Evolutionary conservation across 2,888 invertebrate species (phyloP).

Genomic region (Philhelius pedissequus): DNA sequence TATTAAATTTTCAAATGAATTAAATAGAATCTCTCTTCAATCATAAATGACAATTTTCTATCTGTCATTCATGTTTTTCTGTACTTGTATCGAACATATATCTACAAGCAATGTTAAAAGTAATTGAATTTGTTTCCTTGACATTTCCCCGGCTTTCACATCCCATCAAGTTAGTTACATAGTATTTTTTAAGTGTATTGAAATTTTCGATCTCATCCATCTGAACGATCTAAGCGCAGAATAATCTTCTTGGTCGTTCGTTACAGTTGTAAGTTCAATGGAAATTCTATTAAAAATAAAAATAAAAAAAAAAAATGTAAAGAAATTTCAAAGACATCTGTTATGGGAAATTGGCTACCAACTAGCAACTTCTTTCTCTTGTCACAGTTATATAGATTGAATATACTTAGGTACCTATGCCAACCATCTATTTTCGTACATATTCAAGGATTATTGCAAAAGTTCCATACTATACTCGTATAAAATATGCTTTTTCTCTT

Average conservation of each 20-base stretch:
- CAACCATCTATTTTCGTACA: no score
- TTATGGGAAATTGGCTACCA: conserved; percentile 48
- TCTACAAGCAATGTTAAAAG: not conserved
- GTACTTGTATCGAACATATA: no score
- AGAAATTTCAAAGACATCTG: conserved; percentile 42
- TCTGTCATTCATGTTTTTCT: not conserved
- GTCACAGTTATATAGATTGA: not conserved
- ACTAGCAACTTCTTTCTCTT: not conserved
- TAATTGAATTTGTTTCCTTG: conserved; percentile 7
- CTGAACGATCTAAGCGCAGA: not conserved
- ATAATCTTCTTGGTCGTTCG: not conserved
- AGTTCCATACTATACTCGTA: not conserved
- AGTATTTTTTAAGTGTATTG: not conserved
- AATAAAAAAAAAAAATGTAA: not conserved
- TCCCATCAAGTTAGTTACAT: not conserved
- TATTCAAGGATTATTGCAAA: conserved; percentile 44
- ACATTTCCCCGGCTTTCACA: not conserved
- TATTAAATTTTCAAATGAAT: not conserved
- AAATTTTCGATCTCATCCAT: conserved; percentile 1
- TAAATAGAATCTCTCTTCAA: not conserved
- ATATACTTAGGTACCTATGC: conserved; percentile 17
- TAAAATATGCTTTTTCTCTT: conserved; percentile 11
- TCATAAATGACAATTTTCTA: not conserved
- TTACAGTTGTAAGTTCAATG: not conserved
- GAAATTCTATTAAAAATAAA: not conserved